Evolutionary conservation across 2,888 invertebrate species (phyloP).

Genomic region (Operophtera brumata): DNA sequence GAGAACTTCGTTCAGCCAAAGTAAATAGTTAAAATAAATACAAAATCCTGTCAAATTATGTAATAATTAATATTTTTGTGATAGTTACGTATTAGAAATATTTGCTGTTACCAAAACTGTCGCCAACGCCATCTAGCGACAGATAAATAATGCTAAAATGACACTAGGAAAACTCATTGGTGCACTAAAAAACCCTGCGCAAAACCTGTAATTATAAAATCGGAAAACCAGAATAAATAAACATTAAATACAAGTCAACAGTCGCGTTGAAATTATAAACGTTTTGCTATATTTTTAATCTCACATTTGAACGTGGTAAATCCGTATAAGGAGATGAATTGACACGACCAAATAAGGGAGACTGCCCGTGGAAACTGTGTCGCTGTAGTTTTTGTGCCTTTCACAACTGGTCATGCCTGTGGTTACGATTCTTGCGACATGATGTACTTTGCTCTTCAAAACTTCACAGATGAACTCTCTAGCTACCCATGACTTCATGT

Average conservation of each 20-base stretch:
- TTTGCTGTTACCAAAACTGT: too few species aligned
- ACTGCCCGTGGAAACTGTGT: constrained; percentile 64
- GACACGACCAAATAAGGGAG: constrained; percentile 58
- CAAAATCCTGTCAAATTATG: too few species aligned
- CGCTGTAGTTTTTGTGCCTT: constrained; percentile 53
- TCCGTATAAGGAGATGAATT: constrained; percentile 48
- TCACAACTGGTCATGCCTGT: constrained; percentile 37
- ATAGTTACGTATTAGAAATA: too few species aligned
- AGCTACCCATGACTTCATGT: too few species aligned
- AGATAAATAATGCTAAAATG: too few species aligned
- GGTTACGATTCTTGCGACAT: constrained; percentile 43
- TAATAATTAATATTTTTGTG: too few species aligned
- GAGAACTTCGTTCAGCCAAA: too few species aligned
- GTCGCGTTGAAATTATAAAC: constrained; percentile 27
- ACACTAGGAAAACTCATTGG: too few species aligned
- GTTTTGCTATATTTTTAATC: constrained; percentile 21
- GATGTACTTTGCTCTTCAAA: constrained; percentile 16
- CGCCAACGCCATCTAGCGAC: too few species aligned
- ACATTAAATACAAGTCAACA: constrained; percentile 8
- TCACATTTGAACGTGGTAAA: constrained; percentile 35
- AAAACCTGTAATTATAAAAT: neutral
- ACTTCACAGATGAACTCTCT: too few species aligned
- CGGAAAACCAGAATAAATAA: constrained; percentile 1
- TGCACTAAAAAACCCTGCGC: neutral
- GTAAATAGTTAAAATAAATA: too few species aligned